Base-by-base conservation (phyloP, 2,797 vertebrate genomes). In the Nyctibius grandis region DNA sequence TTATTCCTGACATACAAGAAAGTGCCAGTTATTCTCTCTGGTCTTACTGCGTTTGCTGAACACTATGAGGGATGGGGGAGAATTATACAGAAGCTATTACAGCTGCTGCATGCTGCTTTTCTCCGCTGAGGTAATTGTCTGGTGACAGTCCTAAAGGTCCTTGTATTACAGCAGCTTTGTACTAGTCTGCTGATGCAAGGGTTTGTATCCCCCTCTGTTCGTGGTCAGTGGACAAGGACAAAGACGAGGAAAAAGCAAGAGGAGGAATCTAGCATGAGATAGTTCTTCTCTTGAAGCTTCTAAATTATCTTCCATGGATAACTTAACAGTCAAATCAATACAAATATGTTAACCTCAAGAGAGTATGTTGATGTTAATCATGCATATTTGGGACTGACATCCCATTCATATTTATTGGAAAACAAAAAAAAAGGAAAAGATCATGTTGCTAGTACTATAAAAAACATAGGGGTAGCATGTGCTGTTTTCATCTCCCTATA, bases 41-140 rank as follows among this genome's bases (percentile, higher is more conserved):
- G 25, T 72, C 31, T 65, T 67, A 22, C 4, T 19, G 6, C 33
- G 14, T 82, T 91, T 92, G 54, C 59, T 87, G 78, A 87, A 33
- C 3, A 8, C 7, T 5, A 1, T 5, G 12, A 18, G 12, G 3
- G 16, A 4, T 42, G 15, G 25, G 45, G 23, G 84, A 22, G 53
- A n/a, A 48, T n/a, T 34, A 40, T 79, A 45, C 9, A 42, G 31
- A 61, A 86, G 16, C 22, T 69, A 3, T 26, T 65, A 59, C 11
- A 47, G 29, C 51, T 93, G 15, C 64, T 91, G 33, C 19, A 9
- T 29, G 54, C 51, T 85, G 45, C 56, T 76, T 3, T 54, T 77
- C 21, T 75, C n/a, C 65, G 61, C 47, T 47, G 36, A 78, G 31
- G 40, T 40, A 38, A 12, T n/a, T 50, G 36, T 80, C 72, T 93